phyloP scores from a whole-genome alignment of 2,113 vertebrate species.

The Pheucticus melanocephalus region DNA sequence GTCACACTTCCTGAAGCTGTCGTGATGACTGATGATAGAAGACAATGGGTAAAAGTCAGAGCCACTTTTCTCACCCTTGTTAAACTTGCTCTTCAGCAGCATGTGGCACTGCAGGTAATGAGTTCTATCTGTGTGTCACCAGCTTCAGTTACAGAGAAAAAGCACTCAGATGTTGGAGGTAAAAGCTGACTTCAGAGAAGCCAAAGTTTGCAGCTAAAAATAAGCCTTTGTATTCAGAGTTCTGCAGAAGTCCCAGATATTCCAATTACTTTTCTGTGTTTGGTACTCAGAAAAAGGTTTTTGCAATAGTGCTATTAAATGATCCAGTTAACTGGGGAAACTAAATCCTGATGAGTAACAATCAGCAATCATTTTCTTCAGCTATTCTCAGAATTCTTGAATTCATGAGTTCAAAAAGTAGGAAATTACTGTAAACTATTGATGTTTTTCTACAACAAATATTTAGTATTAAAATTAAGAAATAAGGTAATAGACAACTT shows the following conservation, averaged over 20 bases:
- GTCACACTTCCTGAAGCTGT: not conserved
- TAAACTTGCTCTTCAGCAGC: conserved; percentile 41
- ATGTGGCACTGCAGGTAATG: conserved; percentile 28
- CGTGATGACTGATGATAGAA: not conserved
- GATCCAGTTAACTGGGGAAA: not conserved
- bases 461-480: not conserved
- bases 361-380: not conserved
- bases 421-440: not conserved
- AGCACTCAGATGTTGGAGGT: conserved; percentile 18
- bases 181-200: conserved; percentile 45
- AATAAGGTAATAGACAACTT: not conserved
- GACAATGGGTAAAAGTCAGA: not conserved
- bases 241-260: not conserved
- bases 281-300: not conserved
- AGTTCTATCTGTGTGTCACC: conserved; percentile 47
- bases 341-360: not conserved
- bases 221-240: conserved; percentile 17
- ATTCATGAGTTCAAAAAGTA: not conserved
- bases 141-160: conserved; percentile 32
- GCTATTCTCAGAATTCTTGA: not conserved
- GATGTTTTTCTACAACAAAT: not conserved
- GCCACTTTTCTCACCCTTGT: conserved; percentile 16
- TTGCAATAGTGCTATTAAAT: not conserved
- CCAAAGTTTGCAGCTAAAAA: conserved; percentile 46
- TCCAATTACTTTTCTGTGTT: not conserved